phyloP scores from a whole-genome alignment of 2,113 vertebrate species.

The Tyrannus savana region DNA sequence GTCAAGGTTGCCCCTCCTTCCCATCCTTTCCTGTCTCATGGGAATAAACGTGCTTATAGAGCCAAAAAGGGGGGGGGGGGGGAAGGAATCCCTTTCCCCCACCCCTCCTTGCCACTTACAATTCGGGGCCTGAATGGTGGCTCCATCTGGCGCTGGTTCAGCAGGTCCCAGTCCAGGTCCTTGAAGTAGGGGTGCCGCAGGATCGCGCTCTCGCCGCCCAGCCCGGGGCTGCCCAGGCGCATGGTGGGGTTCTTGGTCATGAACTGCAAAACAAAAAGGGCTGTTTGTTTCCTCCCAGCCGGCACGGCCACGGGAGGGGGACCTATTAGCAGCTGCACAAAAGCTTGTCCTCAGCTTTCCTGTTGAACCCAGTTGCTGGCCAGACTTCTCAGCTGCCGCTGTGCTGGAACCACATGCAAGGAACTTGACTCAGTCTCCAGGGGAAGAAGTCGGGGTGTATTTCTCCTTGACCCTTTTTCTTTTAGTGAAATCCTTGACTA shows the following conservation, averaged over 20 bases:
- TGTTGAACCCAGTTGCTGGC: slow-evolving; percentile 48
- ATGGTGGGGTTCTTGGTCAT: slow-evolving; percentile 91
- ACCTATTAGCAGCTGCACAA: background rate
- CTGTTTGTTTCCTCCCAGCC: slow-evolving; percentile 25
- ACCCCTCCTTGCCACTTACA: slow-evolving; percentile 72
- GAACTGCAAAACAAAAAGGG: slow-evolving; percentile 77
- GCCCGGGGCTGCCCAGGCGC: slow-evolving; percentile 85
- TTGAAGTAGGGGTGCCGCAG: slow-evolving; percentile 87
- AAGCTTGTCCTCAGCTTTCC: slow-evolving; percentile 43
- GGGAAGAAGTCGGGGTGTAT: background rate
- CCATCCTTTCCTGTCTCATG: background rate
- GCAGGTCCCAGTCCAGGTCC: slow-evolving; percentile 88
- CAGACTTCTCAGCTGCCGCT: slow-evolving; percentile 36
- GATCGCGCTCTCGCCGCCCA: slow-evolving; percentile 87
- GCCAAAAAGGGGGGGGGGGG: background rate
- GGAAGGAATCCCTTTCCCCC: background rate
- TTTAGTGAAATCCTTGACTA: slow-evolving; percentile 18
- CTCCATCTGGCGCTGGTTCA: slow-evolving; percentile 87
- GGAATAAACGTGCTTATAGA: background rate
- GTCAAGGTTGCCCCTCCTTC: background rate
- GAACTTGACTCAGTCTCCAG: slow-evolving; percentile 26
- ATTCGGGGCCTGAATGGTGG: slow-evolving; percentile 95
- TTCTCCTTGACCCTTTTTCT: slow-evolving; percentile 23
- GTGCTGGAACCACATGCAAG: background rate
- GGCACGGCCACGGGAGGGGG: background rate